A percentile compares a stretch with the other conserved stretches of the same genome.
phyloP scores from a whole-genome alignment of 2,113 vertebrate species.

The Trichechus manatus region DNA sequence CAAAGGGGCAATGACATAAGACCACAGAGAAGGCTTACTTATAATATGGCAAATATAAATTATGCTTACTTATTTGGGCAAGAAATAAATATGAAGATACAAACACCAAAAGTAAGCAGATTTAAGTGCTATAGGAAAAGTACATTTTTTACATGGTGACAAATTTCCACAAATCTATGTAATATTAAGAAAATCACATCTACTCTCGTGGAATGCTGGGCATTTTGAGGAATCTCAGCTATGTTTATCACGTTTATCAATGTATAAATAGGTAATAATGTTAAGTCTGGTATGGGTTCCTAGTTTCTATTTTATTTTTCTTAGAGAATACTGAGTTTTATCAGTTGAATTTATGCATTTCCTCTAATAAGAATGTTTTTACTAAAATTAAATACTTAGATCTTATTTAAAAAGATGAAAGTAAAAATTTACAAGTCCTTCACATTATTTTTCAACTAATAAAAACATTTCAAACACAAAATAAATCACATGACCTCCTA shows the following conservation, averaged over 20 bases:
- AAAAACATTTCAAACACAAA: constrained; percentile 19
- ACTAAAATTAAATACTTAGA: constrained; percentile 26
- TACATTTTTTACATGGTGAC: neutral
- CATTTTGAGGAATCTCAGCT: neutral
- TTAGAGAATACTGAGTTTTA: constrained; percentile 27
- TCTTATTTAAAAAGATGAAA: constrained; percentile 1
- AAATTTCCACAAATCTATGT: neutral
- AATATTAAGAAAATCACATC: neutral
- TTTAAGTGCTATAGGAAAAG: neutral
- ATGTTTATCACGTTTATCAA: neutral
- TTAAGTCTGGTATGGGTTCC: neutral
- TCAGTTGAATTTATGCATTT: neutral
- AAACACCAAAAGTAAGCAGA: neutral
- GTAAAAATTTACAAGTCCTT: constrained; percentile 19
- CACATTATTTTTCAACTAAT: constrained; percentile 46
- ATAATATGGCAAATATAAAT: neutral
- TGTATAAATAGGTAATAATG: constrained; percentile 27
- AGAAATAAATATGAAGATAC: neutral
- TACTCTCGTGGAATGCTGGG: neutral
- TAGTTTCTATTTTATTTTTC: neutral
- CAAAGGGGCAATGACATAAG: neutral
- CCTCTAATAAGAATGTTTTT: constrained; percentile 23
- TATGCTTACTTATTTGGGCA: neutral
- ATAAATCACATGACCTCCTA: constrained; percentile 23
- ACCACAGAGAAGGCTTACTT: neutral